These are phyloP conservation scores for Poeciliopsis occidentalis DNA, from an alignment of 2,113 vertebrate genomes.

Conservation along the genomic window DNA sequence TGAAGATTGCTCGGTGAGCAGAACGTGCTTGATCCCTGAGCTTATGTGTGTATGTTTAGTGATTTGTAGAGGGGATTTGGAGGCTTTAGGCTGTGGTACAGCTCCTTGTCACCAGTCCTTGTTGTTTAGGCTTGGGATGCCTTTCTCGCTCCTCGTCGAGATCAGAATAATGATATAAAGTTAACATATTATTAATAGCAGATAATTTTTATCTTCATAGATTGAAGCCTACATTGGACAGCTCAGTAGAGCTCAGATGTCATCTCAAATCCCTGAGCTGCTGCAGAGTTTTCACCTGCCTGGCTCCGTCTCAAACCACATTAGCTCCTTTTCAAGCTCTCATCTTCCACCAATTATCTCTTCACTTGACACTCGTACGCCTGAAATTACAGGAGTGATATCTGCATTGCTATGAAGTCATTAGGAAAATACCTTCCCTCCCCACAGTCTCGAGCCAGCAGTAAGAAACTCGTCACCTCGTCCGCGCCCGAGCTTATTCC, in stretches of 20 bases:
- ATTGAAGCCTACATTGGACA: constrained; percentile 48
- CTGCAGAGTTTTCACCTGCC: constrained; percentile 65
- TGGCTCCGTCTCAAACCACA: constrained; percentile 50
- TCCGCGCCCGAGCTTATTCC: too few relatives aligned
- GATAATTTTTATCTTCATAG: constrained; percentile 48
- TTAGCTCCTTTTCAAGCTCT: constrained; percentile 54
- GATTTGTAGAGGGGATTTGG: constrained; percentile 79
- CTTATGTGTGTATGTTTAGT: constrained; percentile 77
- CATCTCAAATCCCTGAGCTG: constrained; percentile 57
- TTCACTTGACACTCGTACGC: constrained; percentile 32
- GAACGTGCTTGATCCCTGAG: constrained; percentile 74
- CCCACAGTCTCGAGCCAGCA: constrained; percentile 17
- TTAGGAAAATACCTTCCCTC: constrained; percentile 56
- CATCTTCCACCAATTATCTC: constrained; percentile 54
- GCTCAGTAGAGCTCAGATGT: constrained; percentile 46
- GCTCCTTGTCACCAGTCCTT: constrained; percentile 52
- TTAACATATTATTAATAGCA: constrained; percentile 60
- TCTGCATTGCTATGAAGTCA: constrained; percentile 61
- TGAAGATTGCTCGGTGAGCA: constrained; percentile 70
- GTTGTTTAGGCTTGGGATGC: constrained; percentile 42
- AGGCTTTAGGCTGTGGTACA: constrained; percentile 67
- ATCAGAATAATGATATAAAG: constrained; percentile 56
- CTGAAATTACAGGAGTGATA: constrained; percentile 37
- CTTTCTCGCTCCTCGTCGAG: constrained; percentile 36
- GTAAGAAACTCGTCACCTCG: too few relatives aligned